These are phyloP conservation scores for Idaea straminata DNA, from an alignment of 2,888 invertebrate species.

Conservation along the genomic window DNA sequence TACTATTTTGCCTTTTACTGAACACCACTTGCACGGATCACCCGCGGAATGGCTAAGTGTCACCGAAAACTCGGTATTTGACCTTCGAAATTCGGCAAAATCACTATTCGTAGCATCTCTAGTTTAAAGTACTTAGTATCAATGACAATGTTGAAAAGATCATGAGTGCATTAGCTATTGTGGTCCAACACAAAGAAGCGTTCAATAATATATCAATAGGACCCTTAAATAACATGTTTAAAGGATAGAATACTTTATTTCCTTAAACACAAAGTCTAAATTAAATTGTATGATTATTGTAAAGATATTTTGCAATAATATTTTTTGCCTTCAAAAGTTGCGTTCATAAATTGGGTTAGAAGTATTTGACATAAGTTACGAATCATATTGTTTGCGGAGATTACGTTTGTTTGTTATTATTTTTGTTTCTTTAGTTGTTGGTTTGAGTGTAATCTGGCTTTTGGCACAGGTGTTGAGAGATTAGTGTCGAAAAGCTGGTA, in stretches of 20 bases:
- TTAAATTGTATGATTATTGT: slow-evolving; percentile 9
- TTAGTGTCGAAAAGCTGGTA: slow-evolving; percentile 4
- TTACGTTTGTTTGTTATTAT: slow-evolving; percentile 59
- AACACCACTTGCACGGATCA: too few relatives aligned
- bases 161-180: slow-evolving; percentile 76
- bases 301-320: slow-evolving; percentile 35
- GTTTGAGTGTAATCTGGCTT: slow-evolving; percentile 26
- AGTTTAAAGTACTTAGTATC: slow-evolving; percentile 65
- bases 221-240: slow-evolving; percentile 25
- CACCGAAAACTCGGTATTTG: too few relatives aligned
- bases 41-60: too few relatives aligned
- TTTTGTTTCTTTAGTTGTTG: slow-evolving; percentile 33
- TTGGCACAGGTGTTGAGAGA: slow-evolving; percentile 20
- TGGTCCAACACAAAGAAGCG: slow-evolving; percentile 53
- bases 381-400: slow-evolving; percentile 24
- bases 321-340: slow-evolving; percentile 37
- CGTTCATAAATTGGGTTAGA: slow-evolving; percentile 66
- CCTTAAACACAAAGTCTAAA: slow-evolving; percentile 16
- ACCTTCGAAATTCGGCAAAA: too few relatives aligned
- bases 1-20: too few relatives aligned
- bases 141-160: slow-evolving; percentile 75
- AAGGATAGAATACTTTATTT: slow-evolving; percentile 28
- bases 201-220: slow-evolving; percentile 64
- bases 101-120: neutral
- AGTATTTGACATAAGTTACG: neutral